A percentile compares a stretch with the other conserved stretches of the same genome.
Conservation (phyloP, 2,797 vertebrate species). For the Alcedo atthis region DNA sequence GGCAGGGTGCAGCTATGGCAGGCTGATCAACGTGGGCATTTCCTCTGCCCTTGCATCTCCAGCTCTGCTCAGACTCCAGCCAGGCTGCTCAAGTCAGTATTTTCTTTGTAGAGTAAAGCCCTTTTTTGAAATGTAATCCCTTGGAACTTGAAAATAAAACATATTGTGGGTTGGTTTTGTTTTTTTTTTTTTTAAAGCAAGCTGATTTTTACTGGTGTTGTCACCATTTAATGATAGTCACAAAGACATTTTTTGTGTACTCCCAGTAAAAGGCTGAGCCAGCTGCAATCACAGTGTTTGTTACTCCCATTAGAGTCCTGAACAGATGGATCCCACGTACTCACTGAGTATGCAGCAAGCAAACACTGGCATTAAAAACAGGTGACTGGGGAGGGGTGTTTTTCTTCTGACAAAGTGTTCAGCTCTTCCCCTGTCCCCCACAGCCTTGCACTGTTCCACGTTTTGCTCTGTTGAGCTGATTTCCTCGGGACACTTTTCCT, state of each 20-base stretch:
- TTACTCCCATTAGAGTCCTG: conserved; percentile 1
- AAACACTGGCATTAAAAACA: conserved; percentile 29
- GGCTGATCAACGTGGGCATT: background rate
- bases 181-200: background rate
- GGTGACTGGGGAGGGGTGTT: background rate
- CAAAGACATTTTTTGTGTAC: conserved; percentile 4
- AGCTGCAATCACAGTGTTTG: background rate
- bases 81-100: background rate
- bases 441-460: background rate
- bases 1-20: background rate
- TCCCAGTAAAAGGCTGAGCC: background rate
- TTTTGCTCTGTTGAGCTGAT: conserved; percentile 1
- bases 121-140: background rate
- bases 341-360: background rate
- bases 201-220: background rate
- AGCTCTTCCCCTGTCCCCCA: background rate
- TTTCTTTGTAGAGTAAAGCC: background rate
- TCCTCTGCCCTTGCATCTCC: background rate
- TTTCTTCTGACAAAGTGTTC: conserved; percentile 33
- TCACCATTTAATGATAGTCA: background rate
- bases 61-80: background rate
- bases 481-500: conserved; percentile 51
- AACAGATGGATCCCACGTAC: background rate
- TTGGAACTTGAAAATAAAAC: background rate
- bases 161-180: background rate